Percentiles rank a stretch among this genome's conserved stretches.
Evolutionary conservation across 2,113 vertebrate species (phyloP).

Genomic region (Tricholaema leucomelas): DNA sequence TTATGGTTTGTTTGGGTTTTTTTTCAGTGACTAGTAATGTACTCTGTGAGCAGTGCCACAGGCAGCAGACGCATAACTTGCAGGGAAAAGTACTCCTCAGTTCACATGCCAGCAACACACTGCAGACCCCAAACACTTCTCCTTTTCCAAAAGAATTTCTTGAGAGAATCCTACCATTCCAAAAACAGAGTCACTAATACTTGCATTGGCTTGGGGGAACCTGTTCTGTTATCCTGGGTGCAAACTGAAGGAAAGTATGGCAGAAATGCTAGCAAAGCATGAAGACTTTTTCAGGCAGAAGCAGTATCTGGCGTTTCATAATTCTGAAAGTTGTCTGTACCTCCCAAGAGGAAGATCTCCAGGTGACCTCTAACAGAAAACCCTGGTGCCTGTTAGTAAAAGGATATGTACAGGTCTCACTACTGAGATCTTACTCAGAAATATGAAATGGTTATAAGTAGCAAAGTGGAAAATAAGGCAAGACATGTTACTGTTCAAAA

Average conservation of each 20-base stretch:
- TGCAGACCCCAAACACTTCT: not conserved
- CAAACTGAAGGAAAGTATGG: not conserved
- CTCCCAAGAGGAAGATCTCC: not conserved
- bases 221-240: not conserved
- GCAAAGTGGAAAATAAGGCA: conserved; percentile 25
- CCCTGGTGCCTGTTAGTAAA: not conserved
- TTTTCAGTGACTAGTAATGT: not conserved
- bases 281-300: not conserved
- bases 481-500: conserved; percentile 34
- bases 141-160: not conserved
- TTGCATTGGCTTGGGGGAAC: not conserved
- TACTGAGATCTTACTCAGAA: not conserved
- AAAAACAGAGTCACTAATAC: conserved; percentile 33
- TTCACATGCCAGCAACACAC: not conserved
- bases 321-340: conserved; percentile 1
- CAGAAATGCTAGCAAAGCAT: not conserved
- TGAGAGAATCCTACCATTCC: not conserved
- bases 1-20: not conserved
- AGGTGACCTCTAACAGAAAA: not conserved
- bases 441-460: conserved; percentile 41
- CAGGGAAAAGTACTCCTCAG: not conserved
- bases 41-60: not conserved
- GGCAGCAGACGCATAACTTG: not conserved
- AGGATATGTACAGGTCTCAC: not conserved
- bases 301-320: conserved; percentile 21